Base-by-base conservation (phyloP, 92 coral and sea anemone genomes). In the Isaurus tuberculatus region DNA sequence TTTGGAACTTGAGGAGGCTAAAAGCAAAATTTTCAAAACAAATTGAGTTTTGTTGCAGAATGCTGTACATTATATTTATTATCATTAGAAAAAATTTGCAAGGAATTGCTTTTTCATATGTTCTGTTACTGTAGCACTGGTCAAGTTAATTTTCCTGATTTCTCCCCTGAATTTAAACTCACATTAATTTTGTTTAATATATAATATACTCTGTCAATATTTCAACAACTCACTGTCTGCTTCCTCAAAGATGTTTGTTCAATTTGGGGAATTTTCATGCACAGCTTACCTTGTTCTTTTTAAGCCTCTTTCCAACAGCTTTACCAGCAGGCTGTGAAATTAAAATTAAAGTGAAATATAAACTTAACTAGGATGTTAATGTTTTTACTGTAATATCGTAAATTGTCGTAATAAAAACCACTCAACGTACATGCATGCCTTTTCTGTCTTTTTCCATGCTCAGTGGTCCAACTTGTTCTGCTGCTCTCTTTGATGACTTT, bases 1-100 rank as follows among this genome's bases (percentile, higher is more conserved):
- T 90, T 96, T 71, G 88, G 86, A 14, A 96, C 95, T 72, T 94
- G 98, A 66, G 99, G 94, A 70, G 92, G 90, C 92, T 92, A 64
- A 34, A 66, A 84, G 7, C 15, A 73, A 28, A 11, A 66, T 60
- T 3, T 25, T 63, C 4, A 65, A 7, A 51, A 19, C 26, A 55
- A 22, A 27, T n/a, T 51, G 11, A 8, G 8, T 25, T 15, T 57
- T 23, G 61, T 17, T 33, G 36, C 9, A 69, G 19, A 9, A 33
- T 55, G n/a, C n/a, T n/a, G n/a, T n/a, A n/a, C n/a, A n/a, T n/a
- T n/a, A n/a, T n/a, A n/a, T n/a, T n/a, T n/a, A n/a, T n/a, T n/a
- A n/a, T n/a, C n/a, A n/a, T n/a, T n/a, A n/a, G n/a, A n/a, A n/a
- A n/a, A n/a, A n/a, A n/a, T n/a, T n/a, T n/a, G n/a, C n/a, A n/a